Evolutionary conservation across 2,797 vertebrate genomes (phyloP), one percentile per base, ranked within the genome.

Genomic region (Acanthurus leucopareius): DNA sequence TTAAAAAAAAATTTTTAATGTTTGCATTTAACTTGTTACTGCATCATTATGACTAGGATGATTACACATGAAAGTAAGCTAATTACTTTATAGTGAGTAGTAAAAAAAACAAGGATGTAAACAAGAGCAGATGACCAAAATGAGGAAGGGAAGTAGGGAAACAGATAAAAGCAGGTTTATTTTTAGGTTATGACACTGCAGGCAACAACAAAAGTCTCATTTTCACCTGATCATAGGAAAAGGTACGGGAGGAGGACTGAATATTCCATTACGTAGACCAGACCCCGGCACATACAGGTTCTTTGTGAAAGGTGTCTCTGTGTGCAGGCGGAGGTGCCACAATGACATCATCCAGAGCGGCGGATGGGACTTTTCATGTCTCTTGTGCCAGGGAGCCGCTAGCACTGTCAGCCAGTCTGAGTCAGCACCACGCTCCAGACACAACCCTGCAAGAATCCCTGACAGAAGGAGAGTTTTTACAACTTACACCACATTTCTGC

Each of bases 241-340:
- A 80, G 71, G 88, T 84, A 75, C 83, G 83, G 65, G 62, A 62
- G 38, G 40, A n/a, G 44, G 56, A 45, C 53, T 35, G 53, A 58
- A 79, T 79, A 19, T 89, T 92, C 90, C 91, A 89, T 89, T 85
- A 88, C 75, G 51, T 84, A 67, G 82, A 62, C 40, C 69, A 66
- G 62, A 75, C 60, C 56, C 5, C 15, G 42, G 72, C 5, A 8
- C 78, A 76, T 77, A 84, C 83, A 80, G 86, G 71, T 63, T 77
- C 82, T 88, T 85, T 90, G 88, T 91, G 86, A 92, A 88, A 87
- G 84, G 86, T 82, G 79, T 90, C 87, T 91, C 80, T 91, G 86
- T 90, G 79, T 79, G 78, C 57, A 77, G 75, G 64, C 57, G 19
- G 80, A 84, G 80, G 85, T 89, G 79, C 63, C 38, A 74, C 77